Evolutionary conservation across 1,140 invertebrate species (phyloP).

Genomic region (Atta colombica): DNA sequence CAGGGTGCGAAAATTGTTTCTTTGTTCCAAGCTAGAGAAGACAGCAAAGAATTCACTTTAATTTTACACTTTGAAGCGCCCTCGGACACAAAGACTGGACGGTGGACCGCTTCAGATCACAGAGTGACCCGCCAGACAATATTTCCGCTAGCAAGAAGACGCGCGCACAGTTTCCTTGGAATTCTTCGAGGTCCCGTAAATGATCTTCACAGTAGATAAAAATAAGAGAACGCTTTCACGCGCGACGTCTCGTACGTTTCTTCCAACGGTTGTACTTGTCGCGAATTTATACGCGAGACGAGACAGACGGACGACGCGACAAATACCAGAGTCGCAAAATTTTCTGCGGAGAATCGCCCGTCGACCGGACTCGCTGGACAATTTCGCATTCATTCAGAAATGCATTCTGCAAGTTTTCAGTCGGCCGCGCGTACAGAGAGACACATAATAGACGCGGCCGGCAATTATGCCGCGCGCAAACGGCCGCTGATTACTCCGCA

Average conservation of each 20-base stretch:
- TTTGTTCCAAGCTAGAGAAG: constrained; percentile 61
- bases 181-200: constrained; percentile 44
- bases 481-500: constrained; percentile 53
- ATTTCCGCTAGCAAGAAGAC: constrained; percentile 49
- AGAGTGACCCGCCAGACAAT: constrained; percentile 54
- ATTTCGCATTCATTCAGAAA: constrained; percentile 54
- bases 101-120: constrained; percentile 58
- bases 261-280: background rate
- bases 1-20: constrained; percentile 63
- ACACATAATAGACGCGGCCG: constrained; percentile 45
- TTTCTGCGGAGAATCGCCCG: background rate
- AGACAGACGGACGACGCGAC: background rate
- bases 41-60: constrained; percentile 63
- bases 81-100: constrained; percentile 56
- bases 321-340: constrained; percentile 17
- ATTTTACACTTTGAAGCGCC: constrained; percentile 61
- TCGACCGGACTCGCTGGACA: constrained; percentile 4
- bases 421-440: constrained; percentile 28
- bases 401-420: constrained; percentile 55
- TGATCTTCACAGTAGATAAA: constrained; percentile 46
- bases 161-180: constrained; percentile 16
- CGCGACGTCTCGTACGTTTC: background rate
- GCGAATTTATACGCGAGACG: background rate
- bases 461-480: constrained; percentile 58
- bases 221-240: constrained; percentile 9